A percentile compares a stretch with the other conserved stretches of the same genome.
Evolutionary conservation across 1,140 invertebrate species (phyloP).

Genomic region (Pachypsylla venusta): DNA sequence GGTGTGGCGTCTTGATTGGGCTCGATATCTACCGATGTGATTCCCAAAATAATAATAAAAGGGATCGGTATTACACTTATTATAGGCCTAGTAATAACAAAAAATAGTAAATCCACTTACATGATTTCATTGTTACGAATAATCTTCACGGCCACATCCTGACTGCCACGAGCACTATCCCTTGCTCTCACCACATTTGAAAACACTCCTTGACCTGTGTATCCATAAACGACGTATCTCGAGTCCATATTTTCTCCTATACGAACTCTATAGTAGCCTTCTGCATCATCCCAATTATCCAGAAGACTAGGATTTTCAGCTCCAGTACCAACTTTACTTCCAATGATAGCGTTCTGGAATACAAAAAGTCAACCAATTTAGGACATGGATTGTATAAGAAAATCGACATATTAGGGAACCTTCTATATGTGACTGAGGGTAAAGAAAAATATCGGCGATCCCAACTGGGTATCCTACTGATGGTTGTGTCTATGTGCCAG

Average conservation of each 20-base stretch:
- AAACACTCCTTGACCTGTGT: constrained; percentile 98
- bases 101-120: too few species aligned
- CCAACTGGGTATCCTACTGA: constrained; percentile 11
- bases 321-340: constrained; percentile 45
- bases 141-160: constrained; percentile 97
- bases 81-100: too few species aligned
- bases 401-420: too few species aligned
- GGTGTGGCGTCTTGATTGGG: too few species aligned
- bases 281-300: constrained; percentile 99
- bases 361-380: constrained; percentile 26
- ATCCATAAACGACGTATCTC: constrained; percentile 85
- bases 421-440: neutral
- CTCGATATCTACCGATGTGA: too few species aligned
- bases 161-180: constrained; percentile 67
- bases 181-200: constrained; percentile 92
- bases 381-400: neutral
- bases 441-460: neutral
- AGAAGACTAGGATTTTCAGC: constrained; percentile 79
- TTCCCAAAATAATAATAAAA: too few species aligned
- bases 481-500: constrained; percentile 10
- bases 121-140: constrained; percentile 99
- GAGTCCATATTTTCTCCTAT: constrained; percentile 90
- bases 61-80: too few species aligned
- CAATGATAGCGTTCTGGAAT: constrained; percentile 58
- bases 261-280: constrained; percentile 93